phyloP scores from a whole-genome alignment of 2,113 vertebrate genomes.

The Tauraco erythrolophus region DNA sequence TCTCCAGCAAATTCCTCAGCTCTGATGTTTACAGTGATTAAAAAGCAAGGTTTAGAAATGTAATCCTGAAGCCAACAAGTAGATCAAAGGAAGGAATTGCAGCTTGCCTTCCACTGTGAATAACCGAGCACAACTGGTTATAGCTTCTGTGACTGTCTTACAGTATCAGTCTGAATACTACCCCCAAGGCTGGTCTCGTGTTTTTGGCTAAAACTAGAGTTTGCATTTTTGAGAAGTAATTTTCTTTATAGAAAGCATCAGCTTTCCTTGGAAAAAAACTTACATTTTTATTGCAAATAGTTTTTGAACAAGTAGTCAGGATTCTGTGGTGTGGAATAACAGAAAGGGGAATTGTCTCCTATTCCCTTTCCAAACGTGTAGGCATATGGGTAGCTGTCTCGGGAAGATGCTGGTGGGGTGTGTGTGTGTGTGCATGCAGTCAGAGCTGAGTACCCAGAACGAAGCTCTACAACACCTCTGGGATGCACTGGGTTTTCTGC shows the following conservation, averaged over 20 bases:
- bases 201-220: neutral
- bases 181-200: neutral
- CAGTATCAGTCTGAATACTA: neutral
- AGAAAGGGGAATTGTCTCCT: neutral
- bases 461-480: neutral
- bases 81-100: constrained; percentile 11
- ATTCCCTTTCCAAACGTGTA: neutral
- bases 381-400: neutral
- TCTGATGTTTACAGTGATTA: constrained; percentile 22
- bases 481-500: neutral
- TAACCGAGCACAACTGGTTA: neutral
- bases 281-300: neutral
- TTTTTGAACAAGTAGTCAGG: neutral
- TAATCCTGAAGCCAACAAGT: neutral
- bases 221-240: neutral
- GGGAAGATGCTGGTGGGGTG: neutral
- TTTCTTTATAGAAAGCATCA: neutral
- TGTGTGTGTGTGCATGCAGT: neutral
- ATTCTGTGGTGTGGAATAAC: neutral
- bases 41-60: constrained; percentile 8
- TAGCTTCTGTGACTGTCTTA: neutral
- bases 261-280: neutral
- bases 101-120: constrained; percentile 3
- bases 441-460: neutral
- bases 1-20: neutral